Conservation (phyloP, 1,140 invertebrate genomes). For the Scaptomyza graminum region DNA sequence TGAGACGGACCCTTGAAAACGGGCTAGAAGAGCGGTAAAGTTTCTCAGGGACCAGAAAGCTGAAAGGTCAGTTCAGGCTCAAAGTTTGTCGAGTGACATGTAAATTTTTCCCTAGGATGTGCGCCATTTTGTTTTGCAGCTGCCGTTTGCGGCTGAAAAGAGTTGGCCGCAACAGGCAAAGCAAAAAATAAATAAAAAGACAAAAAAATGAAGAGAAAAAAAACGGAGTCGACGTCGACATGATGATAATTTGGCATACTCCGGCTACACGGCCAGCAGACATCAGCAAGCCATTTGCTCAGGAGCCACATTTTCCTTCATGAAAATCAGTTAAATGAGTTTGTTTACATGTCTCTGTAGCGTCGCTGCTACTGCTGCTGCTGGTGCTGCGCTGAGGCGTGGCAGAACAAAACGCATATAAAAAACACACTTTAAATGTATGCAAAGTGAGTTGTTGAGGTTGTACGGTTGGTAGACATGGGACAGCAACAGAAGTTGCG, state of each 20-base stretch:
- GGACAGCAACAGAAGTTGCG: conserved; percentile 22
- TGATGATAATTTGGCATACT: conserved; percentile 52
- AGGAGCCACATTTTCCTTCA: conserved; percentile 75
- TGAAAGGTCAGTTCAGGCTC: conserved; percentile 59
- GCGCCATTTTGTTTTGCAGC: conserved; percentile 59
- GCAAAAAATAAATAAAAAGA: conserved; percentile 26
- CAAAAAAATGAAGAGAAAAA: conserved; percentile 21
- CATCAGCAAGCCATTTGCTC: conserved; percentile 45
- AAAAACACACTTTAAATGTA: conserved; percentile 61
- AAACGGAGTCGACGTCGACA: conserved; percentile 24
- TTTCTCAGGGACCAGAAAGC: conserved; percentile 23
- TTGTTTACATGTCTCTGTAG: conserved; percentile 71
- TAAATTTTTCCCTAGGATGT: conserved; percentile 72
- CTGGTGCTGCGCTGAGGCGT: background rate
- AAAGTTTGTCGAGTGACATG: conserved; percentile 75
- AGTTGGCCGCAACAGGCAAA: conserved; percentile 52
- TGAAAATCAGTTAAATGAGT: conserved; percentile 82
- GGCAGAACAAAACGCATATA: conserved; percentile 21
- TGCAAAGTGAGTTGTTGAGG: conserved; percentile 46
- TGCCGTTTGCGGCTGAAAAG: conserved; percentile 39
- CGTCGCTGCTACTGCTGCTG: conserved; percentile 16
- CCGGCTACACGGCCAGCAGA: conserved; percentile 25
- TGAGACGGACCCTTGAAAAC: conserved; percentile 35
- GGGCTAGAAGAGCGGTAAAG: conserved; percentile 38
- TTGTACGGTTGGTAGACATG: background rate